Evolutionary conservation across 2,888 invertebrate genomes (phyloP).

Genomic region (Piscicola geometra): DNA sequence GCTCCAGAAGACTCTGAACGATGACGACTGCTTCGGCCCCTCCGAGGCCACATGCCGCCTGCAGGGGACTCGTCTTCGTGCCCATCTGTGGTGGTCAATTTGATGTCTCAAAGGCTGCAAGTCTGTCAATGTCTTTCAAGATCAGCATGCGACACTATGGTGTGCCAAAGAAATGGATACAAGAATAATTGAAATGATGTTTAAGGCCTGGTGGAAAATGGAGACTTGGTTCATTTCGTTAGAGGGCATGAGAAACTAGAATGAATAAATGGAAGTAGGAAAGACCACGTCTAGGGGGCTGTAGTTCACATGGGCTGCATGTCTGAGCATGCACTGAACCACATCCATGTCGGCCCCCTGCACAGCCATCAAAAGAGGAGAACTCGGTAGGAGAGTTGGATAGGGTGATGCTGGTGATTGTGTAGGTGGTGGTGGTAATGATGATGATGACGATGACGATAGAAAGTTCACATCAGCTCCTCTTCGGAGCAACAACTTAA

Average conservation of each 20-base stretch:
- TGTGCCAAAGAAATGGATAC: no score
- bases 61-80: background rate
- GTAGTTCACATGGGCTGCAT: conserved; percentile 10
- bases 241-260: no score
- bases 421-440: background rate
- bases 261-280: no score
- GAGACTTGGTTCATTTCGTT: no score
- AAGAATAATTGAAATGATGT: no score
- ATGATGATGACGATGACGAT: background rate
- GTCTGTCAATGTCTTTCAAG: no score
- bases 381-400: background rate
- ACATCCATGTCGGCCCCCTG: background rate
- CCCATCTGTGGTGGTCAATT: no score
- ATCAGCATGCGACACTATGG: no score
- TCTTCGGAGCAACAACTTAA: conserved; percentile 13
- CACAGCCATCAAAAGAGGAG: background rate
- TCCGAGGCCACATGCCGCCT: background rate
- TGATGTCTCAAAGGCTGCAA: no score
- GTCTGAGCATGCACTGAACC: background rate
- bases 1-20: background rate
- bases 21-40: background rate
- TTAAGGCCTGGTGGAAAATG: no score
- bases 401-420: background rate
- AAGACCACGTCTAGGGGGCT: background rate
- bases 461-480: background rate